These are phyloP conservation scores for Tyrophagus putrescentiae DNA, from an alignment of 1,140 invertebrate genomes.

Conservation along the genomic window DNA sequence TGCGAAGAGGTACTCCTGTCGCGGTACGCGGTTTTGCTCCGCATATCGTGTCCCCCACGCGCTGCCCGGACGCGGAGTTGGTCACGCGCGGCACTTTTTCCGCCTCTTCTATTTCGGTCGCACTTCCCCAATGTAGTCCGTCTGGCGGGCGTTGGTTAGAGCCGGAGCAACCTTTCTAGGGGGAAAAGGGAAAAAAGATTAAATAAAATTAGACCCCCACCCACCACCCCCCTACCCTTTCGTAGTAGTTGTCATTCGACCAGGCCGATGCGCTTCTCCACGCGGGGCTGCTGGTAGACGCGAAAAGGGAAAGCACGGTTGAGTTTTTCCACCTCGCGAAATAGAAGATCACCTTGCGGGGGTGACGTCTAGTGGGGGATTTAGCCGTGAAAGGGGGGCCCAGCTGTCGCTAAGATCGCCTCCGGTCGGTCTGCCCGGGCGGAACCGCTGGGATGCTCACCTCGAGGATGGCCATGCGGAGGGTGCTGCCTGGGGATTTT, in stretches of 20 bases:
- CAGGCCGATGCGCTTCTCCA: slow-evolving; percentile 19
- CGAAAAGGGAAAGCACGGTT: slow-evolving; percentile 17
- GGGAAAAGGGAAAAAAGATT: too few species aligned
- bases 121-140: too few species aligned
- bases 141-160: too few species aligned
- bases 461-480: slow-evolving; percentile 32
- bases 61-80: too few species aligned
- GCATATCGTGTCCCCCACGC: too few species aligned
- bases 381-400: slow-evolving; percentile 6
- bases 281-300: slow-evolving; percentile 7
- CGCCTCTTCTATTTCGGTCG: too few species aligned
- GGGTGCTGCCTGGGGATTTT: not conserved
- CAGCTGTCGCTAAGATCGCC: not conserved
- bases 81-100: too few species aligned
- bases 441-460: slow-evolving; percentile 33
- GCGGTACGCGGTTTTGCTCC: too few species aligned
- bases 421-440: slow-evolving; percentile 28
- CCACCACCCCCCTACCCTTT: too few species aligned
- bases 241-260: slow-evolving; percentile 21
- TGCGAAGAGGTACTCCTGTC: too few species aligned
- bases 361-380: not conserved
- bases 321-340: not conserved
- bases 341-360: slow-evolving; percentile 19
- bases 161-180: too few species aligned
- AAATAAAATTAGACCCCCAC: too few species aligned